phyloP scores from a whole-genome alignment of 2,888 invertebrate genomes.

The Stegana nigrithorax region DNA sequence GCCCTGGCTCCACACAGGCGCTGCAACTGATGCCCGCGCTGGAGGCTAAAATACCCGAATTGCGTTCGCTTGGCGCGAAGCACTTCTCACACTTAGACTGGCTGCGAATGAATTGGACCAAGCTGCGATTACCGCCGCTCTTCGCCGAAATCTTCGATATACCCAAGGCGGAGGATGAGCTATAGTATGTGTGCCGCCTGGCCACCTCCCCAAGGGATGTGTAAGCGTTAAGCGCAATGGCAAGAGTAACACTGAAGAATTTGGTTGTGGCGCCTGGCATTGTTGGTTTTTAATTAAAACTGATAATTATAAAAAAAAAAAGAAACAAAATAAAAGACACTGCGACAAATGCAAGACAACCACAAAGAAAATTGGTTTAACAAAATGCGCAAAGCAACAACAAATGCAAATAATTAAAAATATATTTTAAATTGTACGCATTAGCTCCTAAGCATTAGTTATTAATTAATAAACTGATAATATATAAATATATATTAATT shows the following conservation, averaged over 20 bases:
- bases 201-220: constrained; percentile 21
- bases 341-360: background rate
- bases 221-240: constrained; percentile 19
- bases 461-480: background rate
- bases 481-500: background rate
- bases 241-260: constrained; percentile 1
- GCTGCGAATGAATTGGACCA: constrained; percentile 91
- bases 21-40: constrained; percentile 69
- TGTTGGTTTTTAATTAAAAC: background rate
- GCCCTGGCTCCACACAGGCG: constrained; percentile 66
- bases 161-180: constrained; percentile 83
- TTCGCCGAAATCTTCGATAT: constrained; percentile 98
- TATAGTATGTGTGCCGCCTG: constrained; percentile 47
- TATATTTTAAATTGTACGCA: background rate
- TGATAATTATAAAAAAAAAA: background rate
- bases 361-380: no score
- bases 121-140: constrained; percentile 87
- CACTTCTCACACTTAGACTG: constrained; percentile 89
- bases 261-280: background rate
- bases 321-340: background rate
- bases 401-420: constrained; percentile 13
- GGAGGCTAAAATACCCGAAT: constrained; percentile 78
- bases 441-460: constrained; percentile 1
- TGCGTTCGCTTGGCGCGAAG: constrained; percentile 82
- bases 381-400: constrained; percentile 14